Percentiles rank a stretch among this genome's conserved stretches.
Conservation (phyloP, 2,888 invertebrate species). For the Sycophila texana region DNA sequence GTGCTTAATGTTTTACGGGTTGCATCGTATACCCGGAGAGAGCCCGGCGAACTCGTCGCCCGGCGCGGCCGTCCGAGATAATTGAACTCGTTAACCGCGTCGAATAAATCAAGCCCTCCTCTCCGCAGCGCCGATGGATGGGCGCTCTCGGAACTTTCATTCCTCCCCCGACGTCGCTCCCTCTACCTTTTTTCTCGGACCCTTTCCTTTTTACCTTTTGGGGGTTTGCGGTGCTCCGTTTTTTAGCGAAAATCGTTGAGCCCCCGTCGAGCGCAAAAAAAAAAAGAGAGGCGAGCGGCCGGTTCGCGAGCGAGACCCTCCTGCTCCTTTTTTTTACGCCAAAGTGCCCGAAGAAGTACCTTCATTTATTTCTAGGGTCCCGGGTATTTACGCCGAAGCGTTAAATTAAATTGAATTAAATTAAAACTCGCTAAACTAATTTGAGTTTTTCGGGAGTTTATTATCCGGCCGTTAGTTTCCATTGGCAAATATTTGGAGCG, state of each 20-base stretch:
- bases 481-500: slow-evolving; percentile 19
- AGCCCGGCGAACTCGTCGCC: slow-evolving; percentile 53
- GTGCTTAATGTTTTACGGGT: slow-evolving; percentile 58
- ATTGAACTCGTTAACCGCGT: slow-evolving; percentile 64
- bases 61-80: slow-evolving; percentile 63
- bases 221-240: slow-evolving; percentile 21
- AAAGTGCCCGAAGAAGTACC: slow-evolving; percentile 3
- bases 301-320: not conserved
- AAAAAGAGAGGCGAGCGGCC: not conserved
- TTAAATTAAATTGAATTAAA: slow-evolving; percentile 33
- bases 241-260: slow-evolving; percentile 32
- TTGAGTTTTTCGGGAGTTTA: not conserved
- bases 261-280: not conserved
- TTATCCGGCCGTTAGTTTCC: not conserved
- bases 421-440: slow-evolving; percentile 27
- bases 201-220: slow-evolving; percentile 18
- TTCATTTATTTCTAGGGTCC: slow-evolving; percentile 26
- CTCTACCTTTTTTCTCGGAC: not conserved
- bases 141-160: slow-evolving; percentile 38
- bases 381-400: not conserved
- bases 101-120: slow-evolving; percentile 62
- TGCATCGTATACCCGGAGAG: slow-evolving; percentile 55
- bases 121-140: slow-evolving; percentile 31
- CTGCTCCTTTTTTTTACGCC: not conserved
- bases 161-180: slow-evolving; percentile 44